Evolutionary conservation across 1,140 invertebrate species (phyloP), one percentile per base, ranked within the genome.

Genomic region (Drosophila lini): DNA sequence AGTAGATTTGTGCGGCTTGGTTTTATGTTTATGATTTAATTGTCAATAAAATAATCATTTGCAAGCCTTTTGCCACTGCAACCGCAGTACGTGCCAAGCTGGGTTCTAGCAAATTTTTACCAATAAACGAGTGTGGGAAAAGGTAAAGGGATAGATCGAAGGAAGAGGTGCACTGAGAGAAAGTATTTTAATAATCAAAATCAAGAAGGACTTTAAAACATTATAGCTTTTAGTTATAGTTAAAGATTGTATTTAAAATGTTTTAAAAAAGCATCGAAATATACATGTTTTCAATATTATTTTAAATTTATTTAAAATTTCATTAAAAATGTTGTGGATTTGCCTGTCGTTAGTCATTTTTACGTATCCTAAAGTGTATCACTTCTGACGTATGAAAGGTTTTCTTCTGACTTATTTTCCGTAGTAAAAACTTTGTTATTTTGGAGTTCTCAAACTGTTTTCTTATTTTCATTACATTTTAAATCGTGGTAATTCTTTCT

Each of bases 31-130:
- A 80, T 80, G 80, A 71, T 89, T 89, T 88, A 88, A 88, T 89
- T 89, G 80, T 80, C 84, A 88, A 89, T 88, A 88, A 88, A 88
- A 88, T 88, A 88, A 89, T 88, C 83, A 88, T 88, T 85, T 81
- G 78, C 78, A 85, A 78, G 80, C 78, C 74, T 50, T 81, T 81
- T 68, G 69, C 74, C 68, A 89, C 63, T 89, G 80, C 83, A 83
- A 83, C 83, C 83, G 64, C 83, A 88, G 73, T 81, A 88, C 83
- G 83, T 89, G 83, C 77, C 73, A 80, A 81, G 41, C 47, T 52
- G 36, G 59, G 55, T 52, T 62, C 38, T 55, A 57, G 75, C 70
- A 80, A 89, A 70, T 74, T 88, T 82, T 70, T 80, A 83, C 81
- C 82, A 74, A 86, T 86, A 80, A 77, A 55, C 52, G 70, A 68